Evolutionary conservation across 2,797 vertebrate species (phyloP), one percentile per base, ranked within the genome.

Genomic region (Micropoecilia bifurca): DNA sequence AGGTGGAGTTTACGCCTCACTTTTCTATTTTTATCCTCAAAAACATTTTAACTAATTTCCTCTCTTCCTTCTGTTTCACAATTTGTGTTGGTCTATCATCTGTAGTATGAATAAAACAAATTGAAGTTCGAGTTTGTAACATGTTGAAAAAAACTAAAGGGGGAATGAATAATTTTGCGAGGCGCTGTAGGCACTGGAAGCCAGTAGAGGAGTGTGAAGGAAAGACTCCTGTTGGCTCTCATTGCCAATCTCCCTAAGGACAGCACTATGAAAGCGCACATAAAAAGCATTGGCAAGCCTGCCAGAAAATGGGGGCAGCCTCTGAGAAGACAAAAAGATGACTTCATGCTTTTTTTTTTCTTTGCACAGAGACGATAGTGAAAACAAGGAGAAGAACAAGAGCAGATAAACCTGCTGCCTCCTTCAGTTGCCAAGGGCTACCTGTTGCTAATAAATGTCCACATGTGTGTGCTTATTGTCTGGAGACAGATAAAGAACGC

Each of bases 401-500:
- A 77, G 81, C 73, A 83, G 30, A 39, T 75, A 79, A 78, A 93
- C 91, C 87, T 90, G 89, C 89, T 93, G 88, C 80, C 79, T 80
- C 71, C 73, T 74, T 83, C 50, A 20, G 86, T 92, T 91, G 90
- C 90, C 87, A 91, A 83, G 75, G 85, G 39, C 75, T 77, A 93
- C 91, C 90, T 94, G 91, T 93, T 94, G 91, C 89, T 94, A 89
- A 95, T 81, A 74, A 79, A 80, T 81, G 55, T 83, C 25, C 45
- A 9, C 57, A 43, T 82, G 68, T 82, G 53, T 86, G 74, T 91
- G 77, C 85, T 77, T 79, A 50, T 85, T 79, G 72, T 91, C 75
- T 95, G 91, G 88, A 83, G 90, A 80, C 96, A 99, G 98, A 99
- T 99, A 94, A 99, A 99, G 97, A 99, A 99, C 30, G 98, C 99